These are phyloP conservation scores for Diarsia mendica DNA, from an alignment of 2,888 invertebrate species.

Conservation along the genomic window DNA sequence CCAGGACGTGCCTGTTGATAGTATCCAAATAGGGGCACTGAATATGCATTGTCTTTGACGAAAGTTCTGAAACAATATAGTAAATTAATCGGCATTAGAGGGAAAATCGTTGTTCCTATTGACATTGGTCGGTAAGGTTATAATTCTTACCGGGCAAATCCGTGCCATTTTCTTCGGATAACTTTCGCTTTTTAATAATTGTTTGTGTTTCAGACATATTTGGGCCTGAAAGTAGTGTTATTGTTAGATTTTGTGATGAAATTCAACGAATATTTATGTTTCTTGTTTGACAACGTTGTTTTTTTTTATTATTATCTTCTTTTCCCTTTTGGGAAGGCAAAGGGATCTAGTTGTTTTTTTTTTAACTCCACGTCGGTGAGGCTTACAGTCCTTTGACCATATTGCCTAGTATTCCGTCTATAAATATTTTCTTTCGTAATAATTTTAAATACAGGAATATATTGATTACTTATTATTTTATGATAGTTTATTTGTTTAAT, in stretches of 20 bases:
- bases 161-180: slow-evolving; percentile 75
- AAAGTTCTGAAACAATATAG: slow-evolving; percentile 74
- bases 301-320: no score
- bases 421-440: no score
- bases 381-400: no score
- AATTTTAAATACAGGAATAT: no score
- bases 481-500: no score
- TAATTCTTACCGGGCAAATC: slow-evolving; percentile 72
- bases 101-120: background rate
- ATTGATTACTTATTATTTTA: no score
- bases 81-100: background rate
- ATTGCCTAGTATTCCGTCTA: no score
- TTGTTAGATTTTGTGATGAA: background rate
- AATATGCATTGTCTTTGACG: slow-evolving; percentile 82
- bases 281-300: slow-evolving; percentile 15
- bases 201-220: slow-evolving; percentile 72
- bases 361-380: no score
- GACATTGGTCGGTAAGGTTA: slow-evolving; percentile 63
- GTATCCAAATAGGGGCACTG: slow-evolving; percentile 99
- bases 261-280: background rate
- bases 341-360: no score
- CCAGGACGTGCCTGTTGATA: slow-evolving; percentile 98
- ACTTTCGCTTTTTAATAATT: slow-evolving; percentile 77
- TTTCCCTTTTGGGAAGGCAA: no score
- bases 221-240: background rate